Evolutionary conservation across 2,113 vertebrate genomes (phyloP), one percentile per base, ranked within the genome.

Genomic region (Sprattus sprattus): DNA sequence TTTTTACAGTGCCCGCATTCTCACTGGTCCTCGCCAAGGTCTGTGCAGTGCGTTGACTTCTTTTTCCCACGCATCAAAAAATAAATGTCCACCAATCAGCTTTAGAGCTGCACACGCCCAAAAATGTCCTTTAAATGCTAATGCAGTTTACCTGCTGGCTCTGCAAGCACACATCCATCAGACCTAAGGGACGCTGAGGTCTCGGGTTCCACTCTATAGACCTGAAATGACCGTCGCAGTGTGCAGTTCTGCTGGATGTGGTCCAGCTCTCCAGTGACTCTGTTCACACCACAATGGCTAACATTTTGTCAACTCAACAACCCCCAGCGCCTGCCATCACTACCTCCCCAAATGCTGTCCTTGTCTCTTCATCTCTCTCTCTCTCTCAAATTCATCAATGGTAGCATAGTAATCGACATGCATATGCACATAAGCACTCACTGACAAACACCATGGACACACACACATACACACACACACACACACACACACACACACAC

Each of bases 401-500:
- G 54, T 4, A 22, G 54, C 22, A 60, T 60, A n/a, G 54, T 60
- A 60, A 60, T 22, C 0, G n/a, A 67, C n/a, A 67, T 28, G n/a
- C 9, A 67, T 3, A 67, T 16, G 18, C 52, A 57, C 4, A 57
- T 16, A 47, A 22, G 60, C 57, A 32, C 71, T 78, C 49, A 32
- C 44, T 71, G 82, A 81, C 44, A 45, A 81, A 75, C 81, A 83
- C 75, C 46, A 47, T 11, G 57, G 44, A 71, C 16, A 83, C 83
- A 49, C 45, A 82, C 81, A 49, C 81, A 82, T 22, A 7, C 81
- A 49, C 81, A 50, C 81, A 82, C 45, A 25, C 18, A 47, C n/a
- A 60, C 82, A 83, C 52, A 60, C 82, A 83, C 39, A 39, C 50
- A 83, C 45, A 49, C 45, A 82, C 81, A 50, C 81, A 50, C 46